Evolutionary conservation across 2,113 vertebrate genomes (phyloP), one percentile per base, ranked within the genome.

Genomic region (Aramus guarauna): DNA sequence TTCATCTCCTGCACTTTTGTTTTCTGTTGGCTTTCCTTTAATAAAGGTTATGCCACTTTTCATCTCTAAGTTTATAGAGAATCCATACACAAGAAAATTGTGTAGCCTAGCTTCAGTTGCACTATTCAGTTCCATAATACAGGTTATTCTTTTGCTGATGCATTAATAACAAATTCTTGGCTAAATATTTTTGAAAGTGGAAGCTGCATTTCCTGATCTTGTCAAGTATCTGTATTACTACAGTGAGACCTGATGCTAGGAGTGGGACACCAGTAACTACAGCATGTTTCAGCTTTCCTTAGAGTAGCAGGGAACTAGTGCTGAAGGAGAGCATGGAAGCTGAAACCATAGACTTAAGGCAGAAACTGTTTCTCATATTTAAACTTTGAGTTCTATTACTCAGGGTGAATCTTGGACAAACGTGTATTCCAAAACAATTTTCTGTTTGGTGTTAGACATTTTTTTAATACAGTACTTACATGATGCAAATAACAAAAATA

Each of bases 251-350:
- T 36, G 29, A 6, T 78, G 36, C 7, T 55, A 24, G 37, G 26
- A 32, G 23, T 56, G 68, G 34, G 22, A 45, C 37, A 13, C 6
- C 1, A 4, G n/a, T 76, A 55, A 18, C 63, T 67, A 24, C 11
- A 75, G 60, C 16, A 12, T 64, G 17, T 91, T 91, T n/a, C 39
- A 64, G 56, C 34, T 56, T 91, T 86, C 68, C 47, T 71, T 74
- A 55, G 75, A 66, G 50, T 41, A 84, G 37, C 30, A 36, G 64
- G 56, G 30, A 81, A 3, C 60, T 91, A 45, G 52, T 96, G 80
- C 93, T 96, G 91, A 94, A 91, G 66, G 87, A 95, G 64, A 90
- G 66, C 55, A 5, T 53, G 34, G 26, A 15, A 59, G 13, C 18
- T 78, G 68, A 78, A 50, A 59, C 17, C 0, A 7, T 17, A 36